These are phyloP conservation scores for Caenorhabditis remanei DNA, from an alignment of 1,140 invertebrate species.

Conservation along the genomic window DNA sequence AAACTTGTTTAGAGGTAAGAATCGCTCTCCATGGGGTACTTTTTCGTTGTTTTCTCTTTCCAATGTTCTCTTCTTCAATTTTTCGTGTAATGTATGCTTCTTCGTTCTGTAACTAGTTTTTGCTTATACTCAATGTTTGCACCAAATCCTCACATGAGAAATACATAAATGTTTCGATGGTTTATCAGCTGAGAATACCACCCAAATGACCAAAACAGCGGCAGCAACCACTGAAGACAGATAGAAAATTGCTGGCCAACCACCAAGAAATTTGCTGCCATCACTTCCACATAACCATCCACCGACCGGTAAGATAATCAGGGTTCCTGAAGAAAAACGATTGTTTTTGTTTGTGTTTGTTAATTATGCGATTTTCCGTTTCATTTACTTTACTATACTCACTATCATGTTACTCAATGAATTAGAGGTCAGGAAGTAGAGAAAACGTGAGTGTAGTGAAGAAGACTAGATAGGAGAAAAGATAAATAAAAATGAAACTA, in stretches of 20 bases:
- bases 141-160: constrained; percentile 59
- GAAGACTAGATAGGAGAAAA: neutral
- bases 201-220: constrained; percentile 72
- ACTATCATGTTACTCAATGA: constrained; percentile 20
- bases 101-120: constrained; percentile 55
- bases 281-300: constrained; percentile 70
- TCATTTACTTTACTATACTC: neutral
- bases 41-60: constrained; percentile 71
- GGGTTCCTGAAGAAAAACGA: constrained; percentile 67
- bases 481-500: constrained; percentile 9
- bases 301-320: constrained; percentile 74
- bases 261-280: constrained; percentile 65
- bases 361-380: constrained; percentile 1
- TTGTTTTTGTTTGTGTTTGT: constrained; percentile 37
- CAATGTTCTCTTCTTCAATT: constrained; percentile 75
- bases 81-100: constrained; percentile 65
- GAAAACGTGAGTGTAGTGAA: constrained; percentile 12
- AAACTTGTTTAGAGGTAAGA: constrained; percentile 69
- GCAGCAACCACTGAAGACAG: constrained; percentile 73
- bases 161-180: constrained; percentile 77
- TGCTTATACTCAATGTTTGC: neutral
- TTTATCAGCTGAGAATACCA: constrained; percentile 74
- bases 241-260: constrained; percentile 77
- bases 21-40: constrained; percentile 73
- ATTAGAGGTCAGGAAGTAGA: neutral